Base-by-base conservation (phyloP, 2,113 vertebrate species). In the Copsychus sechellarum region DNA sequence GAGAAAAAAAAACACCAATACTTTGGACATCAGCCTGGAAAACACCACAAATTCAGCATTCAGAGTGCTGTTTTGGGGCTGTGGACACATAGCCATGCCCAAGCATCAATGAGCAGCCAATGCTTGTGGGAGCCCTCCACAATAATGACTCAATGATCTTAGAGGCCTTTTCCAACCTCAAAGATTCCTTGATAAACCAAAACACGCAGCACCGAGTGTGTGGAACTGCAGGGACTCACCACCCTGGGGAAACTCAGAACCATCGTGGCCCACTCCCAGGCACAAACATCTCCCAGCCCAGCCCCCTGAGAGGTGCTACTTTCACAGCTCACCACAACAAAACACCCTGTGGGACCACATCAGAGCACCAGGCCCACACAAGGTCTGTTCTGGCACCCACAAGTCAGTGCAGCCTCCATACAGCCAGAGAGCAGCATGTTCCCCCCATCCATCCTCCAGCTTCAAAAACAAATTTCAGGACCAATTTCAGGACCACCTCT, bases 181-280 rank as follows among this genome's bases (percentile, higher is more conserved):
- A 4, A 48, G 79, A 56, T 62, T 62, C 62, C 71, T 47, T 20
- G 48, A 77, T 70, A 62, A 81, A 13, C 25, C 25, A n/a, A 38
- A 69, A 18, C 38, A n/a, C 0, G 0, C 42, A 42, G 3, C 0
- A 0, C 6, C 0, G 0, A 23, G 38, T 15, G 9, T 11, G 3
- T 6, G 1, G 42, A 28, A 6, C 3, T 33, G 5, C 45, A 53
- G 50, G 38, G 26, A 66, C 29, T 69, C 18, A 1, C 28, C 31
- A 5, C 29, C 54, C 54, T 3, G 1, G n/a, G 28, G 36, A 36
- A 69, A 31, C 9, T 25, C 26, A 25, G 65, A 34, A 29, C 28
- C 9, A 2, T 19, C 14, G 2, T 34, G 22, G 48, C 61, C 43
- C 53, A 12, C 8, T 2, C 36, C 16, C 73, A 92, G 38, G 48